Evolutionary conservation across 2,888 invertebrate species (phyloP).

Genomic region (Eupithecia pulchellata): DNA sequence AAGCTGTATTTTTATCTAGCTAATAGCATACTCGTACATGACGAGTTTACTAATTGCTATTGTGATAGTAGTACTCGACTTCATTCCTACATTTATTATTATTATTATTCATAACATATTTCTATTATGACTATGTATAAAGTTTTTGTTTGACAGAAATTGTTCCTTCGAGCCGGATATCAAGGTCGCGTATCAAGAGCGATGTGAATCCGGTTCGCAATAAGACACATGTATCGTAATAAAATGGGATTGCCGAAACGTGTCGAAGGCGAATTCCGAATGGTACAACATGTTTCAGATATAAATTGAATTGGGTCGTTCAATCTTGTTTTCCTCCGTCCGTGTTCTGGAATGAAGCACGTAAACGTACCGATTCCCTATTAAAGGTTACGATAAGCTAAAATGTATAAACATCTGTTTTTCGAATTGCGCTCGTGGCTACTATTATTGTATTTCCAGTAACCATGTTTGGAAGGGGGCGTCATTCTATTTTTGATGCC

Average conservation of each 20-base stretch:
- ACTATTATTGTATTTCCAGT: slow-evolving; percentile 54
- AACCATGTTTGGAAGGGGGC: slow-evolving; percentile 58
- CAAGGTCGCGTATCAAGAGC: neutral
- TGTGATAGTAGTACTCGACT: neutral
- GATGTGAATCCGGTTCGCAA: slow-evolving; percentile 19
- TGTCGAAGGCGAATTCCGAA: slow-evolving; percentile 26
- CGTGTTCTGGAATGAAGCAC: slow-evolving; percentile 47
- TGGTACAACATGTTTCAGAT: slow-evolving; percentile 30
- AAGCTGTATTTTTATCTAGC: slow-evolving; percentile 38
- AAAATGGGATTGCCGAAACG: slow-evolving; percentile 30
- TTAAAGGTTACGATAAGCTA: slow-evolving; percentile 52
- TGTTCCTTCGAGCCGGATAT: slow-evolving; percentile 1
- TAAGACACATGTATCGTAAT: slow-evolving; percentile 25
- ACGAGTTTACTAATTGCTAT: slow-evolving; percentile 30
- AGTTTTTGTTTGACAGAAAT: neutral
- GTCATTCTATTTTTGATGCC: slow-evolving; percentile 63
- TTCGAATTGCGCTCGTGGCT: slow-evolving; percentile 56
- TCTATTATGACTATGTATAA: neutral
- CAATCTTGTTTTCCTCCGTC: slow-evolving; percentile 53
- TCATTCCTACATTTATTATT: neutral
- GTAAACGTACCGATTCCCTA: slow-evolving; percentile 51
- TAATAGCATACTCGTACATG: slow-evolving; percentile 43
- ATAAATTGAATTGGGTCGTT: slow-evolving; percentile 44
- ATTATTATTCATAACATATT: neutral
- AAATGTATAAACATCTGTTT: slow-evolving; percentile 66